Base-by-base conservation (phyloP, 2,888 invertebrate species). In the Drosophila anomelani region DNA sequence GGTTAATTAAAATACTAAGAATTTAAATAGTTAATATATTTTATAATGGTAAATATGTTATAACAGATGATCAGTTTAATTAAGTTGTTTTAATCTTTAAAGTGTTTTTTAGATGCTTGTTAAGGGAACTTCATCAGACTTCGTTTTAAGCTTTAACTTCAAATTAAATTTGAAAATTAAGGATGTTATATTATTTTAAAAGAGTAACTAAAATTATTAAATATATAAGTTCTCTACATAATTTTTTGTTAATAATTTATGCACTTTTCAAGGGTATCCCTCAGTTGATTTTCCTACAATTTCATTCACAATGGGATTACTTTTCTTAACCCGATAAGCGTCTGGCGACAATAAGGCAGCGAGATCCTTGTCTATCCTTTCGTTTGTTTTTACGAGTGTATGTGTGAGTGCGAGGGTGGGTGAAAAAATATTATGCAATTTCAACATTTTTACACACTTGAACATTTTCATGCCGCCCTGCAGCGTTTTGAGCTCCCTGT, bases 371-470 rank as follows among this genome's bases (percentile, higher is more conserved):
- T 57, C 73, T 73, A 43, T 63, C 51, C 55, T 49, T 57, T 17
- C 59, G 68, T 56, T 68, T 54, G 51, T 43, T 54, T 61, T 66
- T 55, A 61, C 62, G 53, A 47, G 55, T 56, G 54, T 54, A 47
- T 57, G 34, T 12, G 60, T 29, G 17, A 41, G 53, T 61, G 46
- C 56, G 32, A 62, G 70, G 64, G 70, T 47, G 75, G 53, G 46
- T 57, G 57, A 59, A 73, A 69, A 88, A 85, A 86, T 86, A 81
- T 88, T 85, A 84, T 88, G 86, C 84, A 85, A 86, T 85, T 85
- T 88, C 77, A 75, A 81, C 85, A 78, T 76, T 78, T 78, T 68
- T 85, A 75, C 61, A 75, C 71, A 87, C 77, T 74, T 64, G 67
- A 70, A 60, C 76, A 70, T 74, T 80, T 76, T 79, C 62, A 58